These are phyloP conservation scores for Andrena bucephala DNA, from an alignment of 2,888 invertebrate species.

Conservation along the genomic window DNA sequence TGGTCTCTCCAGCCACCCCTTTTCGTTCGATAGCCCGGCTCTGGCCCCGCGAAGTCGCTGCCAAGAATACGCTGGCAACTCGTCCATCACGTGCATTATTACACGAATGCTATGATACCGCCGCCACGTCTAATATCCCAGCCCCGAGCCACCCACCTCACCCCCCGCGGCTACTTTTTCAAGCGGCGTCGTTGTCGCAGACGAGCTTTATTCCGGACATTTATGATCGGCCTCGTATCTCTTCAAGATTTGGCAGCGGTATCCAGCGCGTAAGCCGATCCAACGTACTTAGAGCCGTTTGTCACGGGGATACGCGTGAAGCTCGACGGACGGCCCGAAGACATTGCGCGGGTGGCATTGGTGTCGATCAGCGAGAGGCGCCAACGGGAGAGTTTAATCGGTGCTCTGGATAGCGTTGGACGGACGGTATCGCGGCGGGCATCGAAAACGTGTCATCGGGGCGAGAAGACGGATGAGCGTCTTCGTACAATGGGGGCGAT, in stretches of 20 bases:
- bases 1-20: constrained; percentile 28
- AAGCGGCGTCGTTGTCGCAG: constrained; percentile 49
- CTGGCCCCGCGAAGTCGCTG: constrained; percentile 72
- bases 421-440: not conserved
- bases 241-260: constrained; percentile 63
- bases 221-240: constrained; percentile 53
- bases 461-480: constrained; percentile 24
- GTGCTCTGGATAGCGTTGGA: constrained; percentile 5
- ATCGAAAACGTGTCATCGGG: constrained; percentile 47
- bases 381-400: constrained; percentile 27
- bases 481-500: constrained; percentile 6
- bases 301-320: constrained; percentile 7
- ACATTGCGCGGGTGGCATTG: constrained; percentile 32
- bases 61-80: constrained; percentile 82
- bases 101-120: constrained; percentile 80
- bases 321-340: not conserved
- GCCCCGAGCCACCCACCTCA: not conserved
- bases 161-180: constrained; percentile 34
- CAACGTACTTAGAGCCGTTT: constrained; percentile 20
- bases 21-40: constrained; percentile 65
- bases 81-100: constrained; percentile 83
- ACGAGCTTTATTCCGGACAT: constrained; percentile 51
- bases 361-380: constrained; percentile 9
- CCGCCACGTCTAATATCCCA: constrained; percentile 69
- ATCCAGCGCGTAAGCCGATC: constrained; percentile 11